Base-by-base conservation (phyloP, 2,888 invertebrate genomes). In the Terebella lapidaria region DNA sequence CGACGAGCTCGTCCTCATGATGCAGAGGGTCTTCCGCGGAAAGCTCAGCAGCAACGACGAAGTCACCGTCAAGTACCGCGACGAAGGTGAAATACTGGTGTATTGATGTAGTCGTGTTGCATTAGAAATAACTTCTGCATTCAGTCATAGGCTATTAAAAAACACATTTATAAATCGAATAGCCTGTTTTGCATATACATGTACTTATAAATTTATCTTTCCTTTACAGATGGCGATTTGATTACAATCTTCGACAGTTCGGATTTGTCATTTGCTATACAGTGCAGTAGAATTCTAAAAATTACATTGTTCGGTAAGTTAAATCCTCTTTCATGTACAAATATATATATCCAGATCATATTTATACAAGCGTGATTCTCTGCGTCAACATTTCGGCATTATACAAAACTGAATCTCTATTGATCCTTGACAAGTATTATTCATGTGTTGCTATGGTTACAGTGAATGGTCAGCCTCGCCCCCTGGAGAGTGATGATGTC, bases 191-290 rank as follows among this genome's bases (percentile, higher is more conserved):
- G n/a, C n/a, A n/a, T n/a, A n/a, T n/a, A 15, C n/a, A 35, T 35
- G 10, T 15, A n/a, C n/a, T 35, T 35, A 35, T 35, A 53, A 25
- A 10, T 15, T 4, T 49, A 26, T 18, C 45, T 54, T 27, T 54
- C 45, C 58, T 15, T 72, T 76, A 59, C 81, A 87, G 88, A 88
- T 84, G 87, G 86, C 57, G 88, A 88, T 77, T 78, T 88, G 68
- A 85, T 88, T 65, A 88, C 88, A 52, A 87, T 88, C 70, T 86
- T 86, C 79, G 88, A 88, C 77, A 86, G 86, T 73, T 85, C 87
- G 30, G 88, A 88, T 78, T 78, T 88, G 63, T 84, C 86, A 0
- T 87, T 87, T 82, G 88, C 88, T 29, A 86, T 88, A 67, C 86
- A 87, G 71, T 86, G 85, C 71, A 86, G 86, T 71, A 82, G 86